phyloP scores from a whole-genome alignment of 2,888 invertebrate species.

The Phymatocera aterrima region DNA sequence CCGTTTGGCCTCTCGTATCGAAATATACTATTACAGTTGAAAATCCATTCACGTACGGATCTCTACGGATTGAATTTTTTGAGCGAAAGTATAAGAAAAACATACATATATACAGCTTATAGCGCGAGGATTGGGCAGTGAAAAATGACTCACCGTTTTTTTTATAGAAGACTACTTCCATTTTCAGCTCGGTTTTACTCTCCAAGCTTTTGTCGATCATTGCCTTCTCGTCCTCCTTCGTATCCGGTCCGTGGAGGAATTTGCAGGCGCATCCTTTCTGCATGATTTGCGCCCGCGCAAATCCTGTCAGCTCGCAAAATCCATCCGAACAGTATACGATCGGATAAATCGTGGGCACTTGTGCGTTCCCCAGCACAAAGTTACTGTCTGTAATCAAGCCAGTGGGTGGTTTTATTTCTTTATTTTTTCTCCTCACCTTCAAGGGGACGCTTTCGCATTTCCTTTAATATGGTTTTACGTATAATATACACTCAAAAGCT shows the following conservation, averaged over 20 bases:
- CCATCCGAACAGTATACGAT: slow-evolving; percentile 98
- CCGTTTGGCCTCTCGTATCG: too few species aligned
- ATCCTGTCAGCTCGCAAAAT: slow-evolving; percentile 96
- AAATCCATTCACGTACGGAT: too few species aligned
- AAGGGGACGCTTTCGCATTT: too few species aligned
- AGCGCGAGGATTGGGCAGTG: too few species aligned
- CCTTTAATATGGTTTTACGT: too few species aligned
- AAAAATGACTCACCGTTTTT: slow-evolving; percentile 92
- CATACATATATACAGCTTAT: too few species aligned
- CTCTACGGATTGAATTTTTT: too few species aligned
- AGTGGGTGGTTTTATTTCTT: slow-evolving; percentile 34
- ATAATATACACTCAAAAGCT: too few species aligned
- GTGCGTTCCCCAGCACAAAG: slow-evolving; percentile 96
- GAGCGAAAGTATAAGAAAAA: too few species aligned
- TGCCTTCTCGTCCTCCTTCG: slow-evolving; percentile 90
- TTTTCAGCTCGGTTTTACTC: slow-evolving; percentile 93
- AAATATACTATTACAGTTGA: too few species aligned
- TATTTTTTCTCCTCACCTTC: neutral
- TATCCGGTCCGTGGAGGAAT: slow-evolving; percentile 94
- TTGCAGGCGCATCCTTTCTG: slow-evolving; percentile 97
- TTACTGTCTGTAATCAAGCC: slow-evolving; percentile 91
- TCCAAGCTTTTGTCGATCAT: slow-evolving; percentile 94
- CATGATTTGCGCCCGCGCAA: slow-evolving; percentile 96
- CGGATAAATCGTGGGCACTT: slow-evolving; percentile 90
- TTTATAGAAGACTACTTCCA: slow-evolving; percentile 96